Base-by-base conservation (phyloP, 2,888 invertebrate genomes). In the Leucophora obtusa region DNA sequence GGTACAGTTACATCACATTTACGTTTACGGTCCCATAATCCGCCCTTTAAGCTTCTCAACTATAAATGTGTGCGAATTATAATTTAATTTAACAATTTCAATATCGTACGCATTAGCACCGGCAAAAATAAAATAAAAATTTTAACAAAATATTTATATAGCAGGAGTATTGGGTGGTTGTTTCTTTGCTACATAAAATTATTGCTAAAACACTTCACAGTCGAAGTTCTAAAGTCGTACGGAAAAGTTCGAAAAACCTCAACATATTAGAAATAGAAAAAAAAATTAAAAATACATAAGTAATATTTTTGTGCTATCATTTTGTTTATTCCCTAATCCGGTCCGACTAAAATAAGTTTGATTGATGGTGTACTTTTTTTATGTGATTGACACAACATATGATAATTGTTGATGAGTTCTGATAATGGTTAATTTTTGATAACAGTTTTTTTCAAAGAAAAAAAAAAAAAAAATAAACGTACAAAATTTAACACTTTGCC, bases 181-280 rank as follows among this genome's bases (percentile, higher is more conserved):
- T 38, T 7, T 54, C 9, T 51, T 58, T 69, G 43, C 68, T 70
- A 38, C 17, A 73, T 24, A 63, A 66, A 53, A 71, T 59, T 56
- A n/a, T 72, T 14, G 53, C 53, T 59, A 80, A 80, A 50, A 63
- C 70, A 53, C 58, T 75, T 73, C 58, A 51, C 84, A 87, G 86
- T 88, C 83, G 84, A 84, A 81, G 82, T 87, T 87, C 83, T 85
- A 76, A 83, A 83, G 82, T 86, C 84, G 84, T 73, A 73, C 83
- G 70, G 87, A 84, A 73, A 82, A 84, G 87, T 84, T 86, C 82
- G 63, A 17, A n/a, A 51, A 70, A 54, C 11, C 14, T n/a, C 43
- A 33, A 17, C 33, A n/a, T n/a, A 43, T 24, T 11, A 59, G 51
- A 28, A 10, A 56, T 28, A 65, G 9, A 47, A 47, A n/a, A n/a